phyloP scores from a whole-genome alignment of 2,888 invertebrate species.

The Diarsia mendica region DNA sequence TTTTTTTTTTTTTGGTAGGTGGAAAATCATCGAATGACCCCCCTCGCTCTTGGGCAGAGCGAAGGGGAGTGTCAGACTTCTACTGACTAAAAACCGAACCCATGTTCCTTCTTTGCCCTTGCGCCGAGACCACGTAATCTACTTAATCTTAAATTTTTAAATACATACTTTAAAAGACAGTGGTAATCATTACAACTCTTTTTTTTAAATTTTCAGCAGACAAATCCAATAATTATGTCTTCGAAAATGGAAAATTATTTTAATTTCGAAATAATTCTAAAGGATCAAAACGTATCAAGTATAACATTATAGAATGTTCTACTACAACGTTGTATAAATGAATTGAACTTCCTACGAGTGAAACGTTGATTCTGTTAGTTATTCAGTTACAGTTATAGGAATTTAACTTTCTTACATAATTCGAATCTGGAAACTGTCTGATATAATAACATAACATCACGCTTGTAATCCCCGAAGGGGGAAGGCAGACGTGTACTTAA shows the following conservation, averaged over 20 bases:
- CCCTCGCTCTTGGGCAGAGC: no score
- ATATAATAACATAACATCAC: not conserved
- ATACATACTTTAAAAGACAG: no score
- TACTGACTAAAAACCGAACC: no score
- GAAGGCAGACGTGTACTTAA: no score
- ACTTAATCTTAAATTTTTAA: not conserved
- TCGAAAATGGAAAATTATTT: not conserved
- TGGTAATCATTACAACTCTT: no score
- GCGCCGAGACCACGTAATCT: no score
- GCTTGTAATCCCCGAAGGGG: not conserved
- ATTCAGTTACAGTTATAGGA: slow-evolving; percentile 10
- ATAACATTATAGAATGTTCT: slow-evolving; percentile 44
- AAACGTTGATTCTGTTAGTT: slow-evolving; percentile 20
- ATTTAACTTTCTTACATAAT: slow-evolving; percentile 26
- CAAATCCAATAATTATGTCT: not conserved
- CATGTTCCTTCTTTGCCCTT: no score
- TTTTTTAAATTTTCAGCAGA: not conserved
- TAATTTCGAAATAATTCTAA: not conserved
- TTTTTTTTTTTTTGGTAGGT: no score
- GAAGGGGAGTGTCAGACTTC: no score
- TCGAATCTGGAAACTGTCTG: not conserved
- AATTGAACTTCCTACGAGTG: slow-evolving; percentile 30
- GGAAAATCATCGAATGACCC: no score
- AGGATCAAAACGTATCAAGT: slow-evolving; percentile 49
- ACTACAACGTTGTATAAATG: slow-evolving; percentile 43